Evolutionary conservation across 2,113 vertebrate species (phyloP).

Genomic region (Patagioenas fasciata): DNA sequence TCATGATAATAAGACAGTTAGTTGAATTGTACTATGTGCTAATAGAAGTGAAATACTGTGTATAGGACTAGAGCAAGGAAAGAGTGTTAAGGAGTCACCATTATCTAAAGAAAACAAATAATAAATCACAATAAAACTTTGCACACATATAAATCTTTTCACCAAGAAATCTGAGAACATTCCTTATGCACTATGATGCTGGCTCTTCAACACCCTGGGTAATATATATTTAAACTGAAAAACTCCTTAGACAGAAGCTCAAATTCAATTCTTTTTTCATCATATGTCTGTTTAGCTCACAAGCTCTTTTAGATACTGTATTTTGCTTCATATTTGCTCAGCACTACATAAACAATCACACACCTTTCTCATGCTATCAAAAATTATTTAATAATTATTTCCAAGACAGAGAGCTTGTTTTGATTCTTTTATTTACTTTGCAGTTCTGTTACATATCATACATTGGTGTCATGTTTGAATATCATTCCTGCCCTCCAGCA

Average conservation of each 20-base stretch:
- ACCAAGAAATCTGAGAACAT: background rate
- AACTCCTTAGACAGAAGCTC: background rate
- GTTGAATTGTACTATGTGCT: background rate
- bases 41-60: background rate
- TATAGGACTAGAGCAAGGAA: background rate
- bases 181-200: background rate
- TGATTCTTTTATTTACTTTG: conserved; percentile 24
- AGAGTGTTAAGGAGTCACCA: background rate
- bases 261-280: background rate
- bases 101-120: background rate
- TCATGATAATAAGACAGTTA: background rate
- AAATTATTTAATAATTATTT: conserved; percentile 36
- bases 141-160: background rate
- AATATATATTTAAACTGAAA: background rate
- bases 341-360: background rate
- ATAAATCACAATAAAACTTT: background rate
- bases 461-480: conserved; percentile 36
- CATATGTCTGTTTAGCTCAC: background rate
- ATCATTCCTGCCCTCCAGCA: conserved; percentile 28
- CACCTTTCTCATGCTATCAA: background rate
- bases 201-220: background rate
- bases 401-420: background rate
- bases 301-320: background rate
- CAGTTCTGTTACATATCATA: conserved; percentile 19
- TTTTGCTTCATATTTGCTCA: conserved; percentile 7